A percentile compares a stretch with the other conserved stretches of the same genome.
Conservation (phyloP, 2,888 invertebrate genomes). For the Andrena camellia region DNA sequence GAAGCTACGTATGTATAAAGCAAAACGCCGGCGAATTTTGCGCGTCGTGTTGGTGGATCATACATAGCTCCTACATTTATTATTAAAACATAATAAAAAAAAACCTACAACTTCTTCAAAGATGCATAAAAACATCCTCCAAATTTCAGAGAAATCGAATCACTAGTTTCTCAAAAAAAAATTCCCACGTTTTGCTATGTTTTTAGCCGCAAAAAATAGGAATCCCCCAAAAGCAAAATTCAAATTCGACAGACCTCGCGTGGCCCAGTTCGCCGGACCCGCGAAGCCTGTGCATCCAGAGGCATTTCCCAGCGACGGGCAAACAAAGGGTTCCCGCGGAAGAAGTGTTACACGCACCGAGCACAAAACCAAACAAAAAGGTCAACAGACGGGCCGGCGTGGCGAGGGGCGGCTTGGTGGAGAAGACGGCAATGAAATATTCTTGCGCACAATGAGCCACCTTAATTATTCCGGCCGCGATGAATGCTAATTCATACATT, state of each 20-base stretch:
- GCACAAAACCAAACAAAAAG: not conserved
- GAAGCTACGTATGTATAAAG: too few relatives aligned
- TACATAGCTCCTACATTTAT: too few relatives aligned
- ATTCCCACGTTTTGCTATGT: too few relatives aligned
- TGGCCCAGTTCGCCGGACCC: not conserved
- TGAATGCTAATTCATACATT: constrained; percentile 65
- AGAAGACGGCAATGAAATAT: constrained; percentile 47
- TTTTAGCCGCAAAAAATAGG: too few relatives aligned
- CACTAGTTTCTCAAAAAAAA: too few relatives aligned
- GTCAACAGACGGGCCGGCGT: not conserved
- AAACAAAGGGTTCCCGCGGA: not conserved
- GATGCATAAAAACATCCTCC: too few relatives aligned
- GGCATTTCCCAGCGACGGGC: not conserved
- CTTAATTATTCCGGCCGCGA: constrained; percentile 62
- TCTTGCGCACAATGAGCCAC: constrained; percentile 46
- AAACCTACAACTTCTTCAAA: too few relatives aligned
- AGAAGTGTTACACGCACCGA: not conserved
- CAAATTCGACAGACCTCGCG: not conserved
- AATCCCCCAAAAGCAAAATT: too few relatives aligned
- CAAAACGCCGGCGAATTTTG: too few relatives aligned
- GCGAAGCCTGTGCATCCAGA: not conserved
- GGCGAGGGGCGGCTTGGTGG: not conserved
- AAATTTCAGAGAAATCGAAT: too few relatives aligned
- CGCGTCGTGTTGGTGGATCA: too few relatives aligned
- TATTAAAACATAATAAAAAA: too few relatives aligned